Percentiles rank a stretch among this genome's conserved stretches.
Evolutionary conservation across 2,888 invertebrate species (phyloP).

Genomic region (Chrysodeixis includens): DNA sequence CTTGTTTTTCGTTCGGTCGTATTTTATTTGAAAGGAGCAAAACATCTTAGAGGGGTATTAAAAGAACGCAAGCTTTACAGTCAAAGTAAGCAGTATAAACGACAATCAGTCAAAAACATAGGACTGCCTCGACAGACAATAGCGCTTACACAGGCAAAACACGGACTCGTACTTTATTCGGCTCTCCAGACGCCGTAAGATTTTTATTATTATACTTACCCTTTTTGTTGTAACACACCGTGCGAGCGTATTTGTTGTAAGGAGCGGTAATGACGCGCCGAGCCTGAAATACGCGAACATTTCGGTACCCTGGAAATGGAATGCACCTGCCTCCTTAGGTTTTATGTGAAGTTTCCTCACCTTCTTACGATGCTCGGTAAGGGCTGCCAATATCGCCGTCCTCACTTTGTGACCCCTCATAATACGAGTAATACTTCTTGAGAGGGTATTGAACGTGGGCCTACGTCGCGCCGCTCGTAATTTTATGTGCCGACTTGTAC

Average conservation of each 20-base stretch:
- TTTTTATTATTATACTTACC: conserved; percentile 85
- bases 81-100: conserved; percentile 43
- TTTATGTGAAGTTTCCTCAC: conserved; percentile 88
- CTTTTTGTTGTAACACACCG: conserved; percentile 78
- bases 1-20: background rate
- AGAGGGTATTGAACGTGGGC: conserved; percentile 84
- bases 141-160: conserved; percentile 66
- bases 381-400: conserved; percentile 87
- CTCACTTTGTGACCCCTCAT: conserved; percentile 89
- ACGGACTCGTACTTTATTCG: conserved; percentile 72
- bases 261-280: conserved; percentile 82
- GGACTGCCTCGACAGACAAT: conserved; percentile 58
- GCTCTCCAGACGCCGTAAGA: conserved; percentile 75
- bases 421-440: conserved; percentile 87
- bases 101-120: conserved; percentile 51
- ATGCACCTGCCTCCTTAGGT: conserved; percentile 89
- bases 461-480: conserved; percentile 74
- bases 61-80: conserved; percentile 28
- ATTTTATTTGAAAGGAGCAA: background rate
- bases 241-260: conserved; percentile 73
- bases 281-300: conserved; percentile 87
- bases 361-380: conserved; percentile 83
- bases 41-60: conserved; percentile 5
- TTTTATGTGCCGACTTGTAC: conserved; percentile 77
- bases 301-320: conserved; percentile 86